Evolutionary conservation across 92 coral and sea anemone genomes (phyloP).

Genomic region (Heliopora coerulea): DNA sequence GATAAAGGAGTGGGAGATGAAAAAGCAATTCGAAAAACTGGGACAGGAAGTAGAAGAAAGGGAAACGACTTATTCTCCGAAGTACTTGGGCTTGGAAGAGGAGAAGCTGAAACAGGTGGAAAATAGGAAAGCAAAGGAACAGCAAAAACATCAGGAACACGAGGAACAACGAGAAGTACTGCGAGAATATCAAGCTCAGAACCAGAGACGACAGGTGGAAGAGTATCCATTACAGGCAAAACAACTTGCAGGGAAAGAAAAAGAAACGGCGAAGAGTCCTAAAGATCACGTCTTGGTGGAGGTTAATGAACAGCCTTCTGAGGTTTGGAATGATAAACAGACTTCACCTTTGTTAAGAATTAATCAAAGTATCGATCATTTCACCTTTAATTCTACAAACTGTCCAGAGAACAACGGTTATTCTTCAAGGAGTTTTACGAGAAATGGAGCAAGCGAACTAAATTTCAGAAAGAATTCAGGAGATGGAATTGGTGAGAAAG

Average conservation of each 20-base stretch:
- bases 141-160: constrained; percentile 33
- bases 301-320: background rate
- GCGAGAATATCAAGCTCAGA: constrained; percentile 6
- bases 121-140: constrained; percentile 56
- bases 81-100: background rate
- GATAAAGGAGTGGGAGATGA: constrained; percentile 59
- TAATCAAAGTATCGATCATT: too few species aligned
- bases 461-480: too few species aligned
- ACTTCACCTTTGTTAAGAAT: too few species aligned
- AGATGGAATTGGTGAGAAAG: too few species aligned
- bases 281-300: constrained; percentile 14
- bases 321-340: too few species aligned
- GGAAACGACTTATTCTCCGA: background rate
- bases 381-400: too few species aligned
- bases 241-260: constrained; percentile 31
- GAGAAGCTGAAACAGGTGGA: constrained; percentile 55
- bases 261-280: constrained; percentile 3
- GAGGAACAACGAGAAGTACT: constrained; percentile 34
- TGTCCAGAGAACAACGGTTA: too few species aligned
- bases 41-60: background rate
- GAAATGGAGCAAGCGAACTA: too few species aligned
- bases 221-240: background rate
- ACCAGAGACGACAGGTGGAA: background rate
- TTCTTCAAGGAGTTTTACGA: too few species aligned
- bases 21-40: background rate